Conservation (phyloP, 2,797 vertebrate species). For the Sciaenops ocellatus region DNA sequence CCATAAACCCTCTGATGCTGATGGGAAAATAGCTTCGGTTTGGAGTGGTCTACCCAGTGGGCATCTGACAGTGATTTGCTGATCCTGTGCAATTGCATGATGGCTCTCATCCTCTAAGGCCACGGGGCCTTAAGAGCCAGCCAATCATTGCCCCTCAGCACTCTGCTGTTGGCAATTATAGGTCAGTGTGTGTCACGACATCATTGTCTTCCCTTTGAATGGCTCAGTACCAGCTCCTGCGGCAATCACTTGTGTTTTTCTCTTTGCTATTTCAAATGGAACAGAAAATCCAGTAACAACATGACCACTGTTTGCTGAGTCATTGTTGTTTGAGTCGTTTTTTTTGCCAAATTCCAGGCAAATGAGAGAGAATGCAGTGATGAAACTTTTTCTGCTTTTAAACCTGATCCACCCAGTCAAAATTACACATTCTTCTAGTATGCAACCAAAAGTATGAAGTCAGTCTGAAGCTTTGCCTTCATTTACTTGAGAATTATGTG, state of each 20-base stretch:
- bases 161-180: conserved; percentile 81
- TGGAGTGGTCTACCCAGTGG: conserved; percentile 56
- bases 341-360: conserved; percentile 23
- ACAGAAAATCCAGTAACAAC: conserved; percentile 40
- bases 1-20: conserved; percentile 58
- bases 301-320: conserved; percentile 36
- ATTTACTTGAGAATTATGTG: conserved; percentile 5
- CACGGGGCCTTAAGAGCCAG: conserved; percentile 54
- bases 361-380: background rate
- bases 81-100: conserved; percentile 80
- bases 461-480: background rate
- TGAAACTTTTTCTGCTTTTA: background rate
- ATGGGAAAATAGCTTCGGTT: conserved; percentile 64
- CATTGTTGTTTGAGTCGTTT: conserved; percentile 35
- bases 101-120: conserved; percentile 77
- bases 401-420: background rate
- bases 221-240: conserved; percentile 44
- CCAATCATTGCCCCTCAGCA: conserved; percentile 71
- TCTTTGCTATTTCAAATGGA: conserved; percentile 48
- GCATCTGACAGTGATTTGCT: conserved; percentile 86
- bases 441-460: background rate
- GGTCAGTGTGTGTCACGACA: conserved; percentile 79
- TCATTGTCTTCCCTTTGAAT: conserved; percentile 74
- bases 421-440: background rate
- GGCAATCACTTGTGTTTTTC: conserved; percentile 65